These are phyloP conservation scores for Drosophila mimetica DNA, from an alignment of 2,888 invertebrate genomes.

Conservation along the genomic window DNA sequence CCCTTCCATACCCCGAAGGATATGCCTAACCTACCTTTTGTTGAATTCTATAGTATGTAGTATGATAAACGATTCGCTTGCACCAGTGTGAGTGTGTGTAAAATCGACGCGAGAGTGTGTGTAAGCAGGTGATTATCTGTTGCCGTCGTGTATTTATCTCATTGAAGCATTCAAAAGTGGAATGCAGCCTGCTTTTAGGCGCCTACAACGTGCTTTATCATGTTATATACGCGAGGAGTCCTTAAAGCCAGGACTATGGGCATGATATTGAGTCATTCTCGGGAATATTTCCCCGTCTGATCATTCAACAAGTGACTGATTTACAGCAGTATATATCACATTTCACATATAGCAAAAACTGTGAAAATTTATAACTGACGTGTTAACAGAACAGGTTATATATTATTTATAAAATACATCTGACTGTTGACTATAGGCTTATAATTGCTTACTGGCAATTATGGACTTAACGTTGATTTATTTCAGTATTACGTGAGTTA, in stretches of 20 bases:
- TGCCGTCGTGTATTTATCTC: slow-evolving; percentile 76
- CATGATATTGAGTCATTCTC: background rate
- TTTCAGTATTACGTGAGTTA: background rate
- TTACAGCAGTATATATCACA: background rate
- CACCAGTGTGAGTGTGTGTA: slow-evolving; percentile 36
- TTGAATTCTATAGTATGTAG: slow-evolving; percentile 68
- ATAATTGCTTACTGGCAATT: background rate
- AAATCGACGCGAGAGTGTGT: slow-evolving; percentile 40
- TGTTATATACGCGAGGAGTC: background rate
- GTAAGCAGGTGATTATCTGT: slow-evolving; percentile 80
- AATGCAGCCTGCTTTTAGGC: slow-evolving; percentile 31
- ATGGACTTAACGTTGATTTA: background rate
- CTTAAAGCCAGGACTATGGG: slow-evolving; percentile 15
- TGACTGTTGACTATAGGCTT: background rate
- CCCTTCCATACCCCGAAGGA: slow-evolving; percentile 44
- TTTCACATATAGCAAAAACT: background rate
- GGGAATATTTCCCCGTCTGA: background rate
- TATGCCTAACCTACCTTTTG: slow-evolving; percentile 81
- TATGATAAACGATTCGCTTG: slow-evolving; percentile 48
- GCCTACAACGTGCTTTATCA: slow-evolving; percentile 28
- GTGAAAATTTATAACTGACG: background rate
- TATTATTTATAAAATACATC: background rate
- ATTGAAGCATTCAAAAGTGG: slow-evolving; percentile 58
- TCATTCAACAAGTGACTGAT: slow-evolving; percentile 23
- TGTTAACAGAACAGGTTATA: background rate